phyloP scores from a whole-genome alignment of 2,797 vertebrate species.

The Strix occidentalis region DNA sequence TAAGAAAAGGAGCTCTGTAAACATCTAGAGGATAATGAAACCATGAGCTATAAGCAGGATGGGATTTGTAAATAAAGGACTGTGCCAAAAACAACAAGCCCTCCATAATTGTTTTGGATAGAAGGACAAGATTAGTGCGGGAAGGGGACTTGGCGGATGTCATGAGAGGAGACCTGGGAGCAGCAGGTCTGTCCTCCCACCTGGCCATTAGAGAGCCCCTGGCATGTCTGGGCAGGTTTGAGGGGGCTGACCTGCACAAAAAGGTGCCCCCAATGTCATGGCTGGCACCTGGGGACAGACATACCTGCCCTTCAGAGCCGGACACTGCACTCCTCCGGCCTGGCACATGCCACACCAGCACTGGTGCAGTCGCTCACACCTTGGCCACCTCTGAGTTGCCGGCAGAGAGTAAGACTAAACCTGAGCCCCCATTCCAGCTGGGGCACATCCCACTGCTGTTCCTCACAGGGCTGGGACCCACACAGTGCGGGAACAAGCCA shows the following conservation, averaged over 20 bases:
- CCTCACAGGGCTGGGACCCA: neutral
- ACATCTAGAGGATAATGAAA: slow-evolving; percentile 75
- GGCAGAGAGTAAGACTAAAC: neutral
- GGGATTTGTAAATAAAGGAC: slow-evolving; percentile 71
- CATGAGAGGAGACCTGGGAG: slow-evolving; percentile 55
- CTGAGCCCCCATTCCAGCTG: neutral
- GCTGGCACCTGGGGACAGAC: neutral
- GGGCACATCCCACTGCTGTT: neutral
- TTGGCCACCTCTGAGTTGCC: neutral
- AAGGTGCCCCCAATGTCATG: neutral
- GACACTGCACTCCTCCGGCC: neutral
- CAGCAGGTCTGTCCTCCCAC: neutral
- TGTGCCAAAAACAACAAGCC: slow-evolving; percentile 73
- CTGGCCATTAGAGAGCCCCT: neutral
- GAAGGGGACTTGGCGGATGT: slow-evolving; percentile 47
- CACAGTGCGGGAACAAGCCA: neutral
- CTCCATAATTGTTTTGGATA: slow-evolving; percentile 72
- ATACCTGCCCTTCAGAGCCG: neutral
- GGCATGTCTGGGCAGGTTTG: neutral
- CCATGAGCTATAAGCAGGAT: slow-evolving; percentile 75
- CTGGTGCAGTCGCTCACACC: neutral
- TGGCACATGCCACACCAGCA: neutral
- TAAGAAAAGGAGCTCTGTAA: slow-evolving; percentile 70
- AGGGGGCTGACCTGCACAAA: neutral
- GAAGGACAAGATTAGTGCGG: slow-evolving; percentile 69